Percentiles rank a stretch among this genome's conserved stretches.
phyloP scores from a whole-genome alignment of 2,888 invertebrate genomes.

The Drosophila kambysellisi region DNA sequence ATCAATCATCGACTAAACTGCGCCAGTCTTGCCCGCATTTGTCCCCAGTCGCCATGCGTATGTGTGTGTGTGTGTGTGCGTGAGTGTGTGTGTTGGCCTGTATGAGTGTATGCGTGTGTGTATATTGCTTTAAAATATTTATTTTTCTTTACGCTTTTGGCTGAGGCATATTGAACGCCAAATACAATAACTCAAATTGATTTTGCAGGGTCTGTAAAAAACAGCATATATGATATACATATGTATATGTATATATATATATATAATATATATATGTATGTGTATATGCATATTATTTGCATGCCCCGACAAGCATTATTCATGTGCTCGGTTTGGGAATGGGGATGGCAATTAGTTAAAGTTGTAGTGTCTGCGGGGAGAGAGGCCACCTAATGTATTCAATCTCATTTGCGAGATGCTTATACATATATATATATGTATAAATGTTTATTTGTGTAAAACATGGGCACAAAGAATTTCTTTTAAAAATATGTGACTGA shows the following conservation, averaged over 20 bases:
- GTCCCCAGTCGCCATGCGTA: background rate
- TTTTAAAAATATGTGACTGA: background rate
- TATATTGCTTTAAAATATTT: conserved; percentile 74
- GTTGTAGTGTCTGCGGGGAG: background rate
- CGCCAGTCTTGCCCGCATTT: conserved; percentile 52
- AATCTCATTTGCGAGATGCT: background rate
- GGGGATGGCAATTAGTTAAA: conserved; percentile 45
- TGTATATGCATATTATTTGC: conserved; percentile 56
- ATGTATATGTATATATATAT: background rate
- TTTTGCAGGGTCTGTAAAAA: conserved; percentile 54
- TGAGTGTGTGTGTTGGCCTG: conserved; percentile 1
- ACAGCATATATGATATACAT: background rate
- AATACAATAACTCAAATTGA: conserved; percentile 81
- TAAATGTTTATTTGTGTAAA: no score
- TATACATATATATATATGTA: background rate
- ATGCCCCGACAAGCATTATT: conserved; percentile 55
- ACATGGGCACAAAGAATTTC: background rate
- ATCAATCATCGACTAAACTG: conserved; percentile 77
- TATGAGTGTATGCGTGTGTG: conserved; percentile 21
- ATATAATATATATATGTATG: no score
- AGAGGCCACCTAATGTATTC: background rate
- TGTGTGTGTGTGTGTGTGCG: conserved; percentile 2
- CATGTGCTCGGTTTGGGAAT: conserved; percentile 28
- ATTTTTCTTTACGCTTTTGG: conserved; percentile 58
- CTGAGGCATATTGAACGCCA: conserved; percentile 54